Percentiles rank a stretch among this genome's conserved stretches.
phyloP scores from a whole-genome alignment of 2,113 vertebrate species.

The Probosciger aterrimus region DNA sequence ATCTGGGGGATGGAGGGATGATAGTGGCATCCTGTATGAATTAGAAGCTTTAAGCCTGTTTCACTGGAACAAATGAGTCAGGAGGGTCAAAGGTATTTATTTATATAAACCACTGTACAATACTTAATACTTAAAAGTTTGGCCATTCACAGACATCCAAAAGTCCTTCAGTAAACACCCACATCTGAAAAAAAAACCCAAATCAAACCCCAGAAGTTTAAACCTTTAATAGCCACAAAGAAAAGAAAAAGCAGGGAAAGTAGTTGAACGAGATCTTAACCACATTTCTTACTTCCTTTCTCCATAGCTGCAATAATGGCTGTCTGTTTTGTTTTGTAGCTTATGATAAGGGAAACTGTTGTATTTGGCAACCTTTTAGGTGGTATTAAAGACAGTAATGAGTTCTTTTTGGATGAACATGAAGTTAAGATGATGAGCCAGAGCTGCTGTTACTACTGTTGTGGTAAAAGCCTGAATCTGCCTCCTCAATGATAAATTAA shows the following conservation, averaged over 20 bases:
- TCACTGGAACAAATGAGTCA: slow-evolving; percentile 6
- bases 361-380: background rate
- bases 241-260: background rate
- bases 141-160: background rate
- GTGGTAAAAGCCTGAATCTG: background rate
- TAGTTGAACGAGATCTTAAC: background rate
- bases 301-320: background rate
- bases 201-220: background rate
- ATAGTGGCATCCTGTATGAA: background rate
- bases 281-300: background rate
- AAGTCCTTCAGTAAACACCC: background rate
- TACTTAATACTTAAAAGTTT: background rate
- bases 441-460: background rate
- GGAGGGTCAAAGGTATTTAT: background rate
- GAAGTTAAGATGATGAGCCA: background rate
- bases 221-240: background rate
- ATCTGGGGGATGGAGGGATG: background rate
- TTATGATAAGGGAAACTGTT: background rate
- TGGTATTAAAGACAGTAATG: background rate
- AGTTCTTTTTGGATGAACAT: background rate
- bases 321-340: background rate
- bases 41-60: slow-evolving; percentile 11
- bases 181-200: background rate
- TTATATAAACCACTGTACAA: background rate
- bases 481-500: background rate